Evolutionary conservation across 1,140 invertebrate genomes (phyloP), one percentile per base, ranked within the genome.

Genomic region (Bombus pyrosoma): DNA sequence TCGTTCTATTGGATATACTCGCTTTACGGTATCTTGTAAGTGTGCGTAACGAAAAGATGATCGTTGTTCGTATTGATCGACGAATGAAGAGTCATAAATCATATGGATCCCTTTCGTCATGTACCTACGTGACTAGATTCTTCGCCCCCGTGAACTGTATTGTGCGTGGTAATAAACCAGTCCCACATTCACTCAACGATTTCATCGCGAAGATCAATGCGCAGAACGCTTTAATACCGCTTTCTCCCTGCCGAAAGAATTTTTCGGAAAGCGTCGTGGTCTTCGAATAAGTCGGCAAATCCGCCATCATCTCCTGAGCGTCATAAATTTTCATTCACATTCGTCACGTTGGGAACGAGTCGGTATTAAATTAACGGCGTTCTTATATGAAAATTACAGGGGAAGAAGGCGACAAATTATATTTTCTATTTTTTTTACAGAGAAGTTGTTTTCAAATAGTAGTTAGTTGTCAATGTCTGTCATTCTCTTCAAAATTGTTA

Each of bases 101-200:
- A 83, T 68, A 64, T 22, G 32, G 34, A 62, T 25, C 73, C 59
- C 34, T 76, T 83, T 32, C 32, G 32, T 66, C 22, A 25, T 74
- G 18, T 79, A 66, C 15, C n/a, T 66, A 68, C 77, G 77, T 34
- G 77, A 47, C 77, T 79, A 79, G 62, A 79, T 68, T 79, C n/a
- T n/a, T 47, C 77, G 15, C 22, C 62, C 62, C 15, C 75, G 34
- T 25, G 8, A 39, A 28, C 12, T 39, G 25, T 34, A 66, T 66
- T 43, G 39, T 10, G 39, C 77, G 77, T n/a, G n/a, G n/a, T 66
- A 66, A 79, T 68, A 79, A 79, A 79, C 53, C 41, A 32, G 62
- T n/a, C 13, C 13, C 12, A 43, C 39, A n/a, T 78, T 62, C 76
- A 22, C 13, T 28, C n/a, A 13, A 6, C 39, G 59, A 62, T 77